phyloP scores from a whole-genome alignment of 2,888 invertebrate genomes.

The Zaprionus lineosus region DNA sequence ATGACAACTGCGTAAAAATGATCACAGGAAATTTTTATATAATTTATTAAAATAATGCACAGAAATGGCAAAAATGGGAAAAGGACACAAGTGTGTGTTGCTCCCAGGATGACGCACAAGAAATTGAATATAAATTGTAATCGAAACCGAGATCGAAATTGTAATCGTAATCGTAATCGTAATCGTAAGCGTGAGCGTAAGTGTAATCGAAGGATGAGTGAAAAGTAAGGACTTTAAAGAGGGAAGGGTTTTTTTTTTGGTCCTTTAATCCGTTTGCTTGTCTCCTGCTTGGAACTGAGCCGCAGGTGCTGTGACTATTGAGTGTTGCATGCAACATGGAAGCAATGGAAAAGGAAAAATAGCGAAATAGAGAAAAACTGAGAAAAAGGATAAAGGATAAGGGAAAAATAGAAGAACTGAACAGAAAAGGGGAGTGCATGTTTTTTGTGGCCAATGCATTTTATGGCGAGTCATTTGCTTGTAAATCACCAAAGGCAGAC shows the following conservation, averaged over 20 bases:
- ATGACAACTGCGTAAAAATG: slow-evolving; percentile 60
- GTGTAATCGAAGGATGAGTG: too few relatives aligned
- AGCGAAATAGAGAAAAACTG: too few relatives aligned
- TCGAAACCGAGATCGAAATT: slow-evolving; percentile 55
- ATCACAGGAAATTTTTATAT: slow-evolving; percentile 51
- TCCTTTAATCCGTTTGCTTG: slow-evolving; percentile 30
- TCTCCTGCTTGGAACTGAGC: slow-evolving; percentile 40
- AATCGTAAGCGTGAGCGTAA: too few relatives aligned
- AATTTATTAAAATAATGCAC: slow-evolving; percentile 73
- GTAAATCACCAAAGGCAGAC: slow-evolving; percentile 74
- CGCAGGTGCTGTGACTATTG: slow-evolving; percentile 67
- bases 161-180: slow-evolving; percentile 15
- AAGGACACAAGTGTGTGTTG: slow-evolving; percentile 29
- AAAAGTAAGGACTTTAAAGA: too few relatives aligned
- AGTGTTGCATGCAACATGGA: slow-evolving; percentile 5
- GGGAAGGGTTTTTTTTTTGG: too few relatives aligned
- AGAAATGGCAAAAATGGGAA: slow-evolving; percentile 19
- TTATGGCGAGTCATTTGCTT: slow-evolving; percentile 61
- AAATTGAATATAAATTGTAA: slow-evolving; percentile 50
- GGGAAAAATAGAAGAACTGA: neutral
- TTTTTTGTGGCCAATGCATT: slow-evolving; percentile 51
- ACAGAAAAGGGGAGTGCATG: slow-evolving; percentile 6
- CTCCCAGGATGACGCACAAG: slow-evolving; percentile 50
- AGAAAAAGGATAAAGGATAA: slow-evolving; percentile 6
- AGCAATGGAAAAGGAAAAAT: slow-evolving; percentile 21